A percentile compares a stretch with the other conserved stretches of the same genome.
These are phyloP conservation scores for Pelosia muscerda DNA, from an alignment of 2,888 invertebrate genomes.

Conservation along the genomic window DNA sequence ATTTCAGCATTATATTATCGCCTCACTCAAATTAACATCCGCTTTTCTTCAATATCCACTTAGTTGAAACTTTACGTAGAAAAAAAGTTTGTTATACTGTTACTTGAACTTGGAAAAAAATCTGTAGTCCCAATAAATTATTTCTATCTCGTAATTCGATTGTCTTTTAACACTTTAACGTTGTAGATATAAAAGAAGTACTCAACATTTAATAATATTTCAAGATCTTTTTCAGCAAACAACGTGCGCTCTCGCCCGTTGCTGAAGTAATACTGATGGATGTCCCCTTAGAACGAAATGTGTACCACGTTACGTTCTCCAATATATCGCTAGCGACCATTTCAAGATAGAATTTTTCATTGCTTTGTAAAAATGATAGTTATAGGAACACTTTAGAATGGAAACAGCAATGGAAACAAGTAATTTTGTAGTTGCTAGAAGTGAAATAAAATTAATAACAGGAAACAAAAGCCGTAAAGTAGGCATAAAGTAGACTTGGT, in stretches of 20 bases:
- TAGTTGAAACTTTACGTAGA: slow-evolving; percentile 34
- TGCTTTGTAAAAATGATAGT: slow-evolving; percentile 42
- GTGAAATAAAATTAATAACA: slow-evolving; percentile 56
- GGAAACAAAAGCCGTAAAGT: slow-evolving; percentile 65
- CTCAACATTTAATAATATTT: slow-evolving; percentile 20
- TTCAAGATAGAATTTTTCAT: slow-evolving; percentile 55
- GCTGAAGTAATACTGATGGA: slow-evolving; percentile 74
- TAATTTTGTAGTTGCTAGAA: not conserved
- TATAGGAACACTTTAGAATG: not conserved
- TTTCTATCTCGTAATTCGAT: slow-evolving; percentile 17
- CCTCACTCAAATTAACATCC: slow-evolving; percentile 21
- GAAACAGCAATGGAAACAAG: slow-evolving; percentile 31
- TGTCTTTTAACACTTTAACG: slow-evolving; percentile 26
- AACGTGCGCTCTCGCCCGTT: slow-evolving; percentile 64
- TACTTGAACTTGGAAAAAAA: slow-evolving; percentile 25
- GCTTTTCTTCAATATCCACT: slow-evolving; percentile 39
- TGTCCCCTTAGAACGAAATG: slow-evolving; percentile 46
- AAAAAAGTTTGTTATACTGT: slow-evolving; percentile 9
- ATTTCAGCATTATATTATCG: slow-evolving; percentile 33
- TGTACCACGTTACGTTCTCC: slow-evolving; percentile 44
- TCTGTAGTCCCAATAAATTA: slow-evolving; percentile 23
- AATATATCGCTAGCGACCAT: slow-evolving; percentile 44
- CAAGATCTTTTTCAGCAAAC: slow-evolving; percentile 23
- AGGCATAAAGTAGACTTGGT: slow-evolving; percentile 66
- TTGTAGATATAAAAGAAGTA: slow-evolving; percentile 32